phyloP scores from a whole-genome alignment of 1,140 invertebrate species.

The Hylaeus anthracinus region DNA sequence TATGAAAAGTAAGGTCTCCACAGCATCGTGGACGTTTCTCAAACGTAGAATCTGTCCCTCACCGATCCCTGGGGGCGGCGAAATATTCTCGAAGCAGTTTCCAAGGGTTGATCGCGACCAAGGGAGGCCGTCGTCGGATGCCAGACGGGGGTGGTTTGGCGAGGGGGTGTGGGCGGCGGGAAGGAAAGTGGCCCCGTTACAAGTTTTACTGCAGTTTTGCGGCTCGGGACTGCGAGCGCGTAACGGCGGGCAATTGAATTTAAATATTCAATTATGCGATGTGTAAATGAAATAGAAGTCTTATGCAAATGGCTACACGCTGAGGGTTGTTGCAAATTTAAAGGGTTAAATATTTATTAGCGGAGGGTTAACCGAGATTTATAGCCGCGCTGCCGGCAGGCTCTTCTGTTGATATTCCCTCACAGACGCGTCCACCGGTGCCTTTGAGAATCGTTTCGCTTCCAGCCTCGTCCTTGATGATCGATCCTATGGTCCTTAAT shows the following conservation, averaged over 20 bases:
- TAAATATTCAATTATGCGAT: constrained; percentile 84
- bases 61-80: constrained; percentile 40
- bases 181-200: constrained; percentile 81
- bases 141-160: constrained; percentile 36
- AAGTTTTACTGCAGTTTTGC: constrained; percentile 82
- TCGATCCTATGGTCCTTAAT: constrained; percentile 17
- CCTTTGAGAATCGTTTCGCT: constrained; percentile 41
- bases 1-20: no score
- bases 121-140: constrained; percentile 37
- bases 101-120: constrained; percentile 64
- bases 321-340: constrained; percentile 82
- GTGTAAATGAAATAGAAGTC: constrained; percentile 84
- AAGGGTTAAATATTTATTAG: constrained; percentile 83
- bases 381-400: constrained; percentile 60
- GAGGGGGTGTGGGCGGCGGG: not conserved
- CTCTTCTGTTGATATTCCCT: constrained; percentile 59
- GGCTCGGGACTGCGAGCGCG: constrained; percentile 79
- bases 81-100: constrained; percentile 73
- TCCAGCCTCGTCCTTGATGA: not conserved
- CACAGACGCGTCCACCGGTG: constrained; percentile 39
- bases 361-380: constrained; percentile 80
- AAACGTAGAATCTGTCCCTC: constrained; percentile 13
- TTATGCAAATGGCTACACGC: constrained; percentile 82
- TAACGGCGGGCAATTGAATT: constrained; percentile 82
- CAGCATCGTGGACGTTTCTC: not conserved